Base-by-base conservation (phyloP, 37 sponge, comb jelly and placozoan species). In the Lycopodina hypogea region DNA sequence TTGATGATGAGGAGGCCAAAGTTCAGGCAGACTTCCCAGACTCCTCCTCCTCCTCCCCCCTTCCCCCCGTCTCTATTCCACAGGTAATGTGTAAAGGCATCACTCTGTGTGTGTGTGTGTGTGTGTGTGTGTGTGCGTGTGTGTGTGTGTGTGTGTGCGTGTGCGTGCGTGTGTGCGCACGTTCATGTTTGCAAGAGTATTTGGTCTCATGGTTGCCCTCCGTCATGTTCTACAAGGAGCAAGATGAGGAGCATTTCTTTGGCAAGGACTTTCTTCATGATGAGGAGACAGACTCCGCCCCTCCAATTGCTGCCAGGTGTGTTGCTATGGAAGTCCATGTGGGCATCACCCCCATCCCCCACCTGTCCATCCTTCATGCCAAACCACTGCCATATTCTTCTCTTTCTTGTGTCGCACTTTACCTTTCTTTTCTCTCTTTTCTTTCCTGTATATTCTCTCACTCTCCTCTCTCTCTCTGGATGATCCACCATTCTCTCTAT, bases 211-310 rank as follows among this genome's bases (percentile, higher is more conserved):
- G 18, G 24, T 60, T 60, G 26, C 61, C 61, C 24, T 28, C 24
- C 61, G 7, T 59, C n/a, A 17, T 59, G 28, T 59, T 9, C 30
- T 65, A 2, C 2, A 28, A 73, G 74, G 74, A 51, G 56, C 30
- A 55, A 73, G 56, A 55, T 2, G 74, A 73, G 15, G 74, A 73
- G 21, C 29, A 73, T 42, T 77, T 77, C 77, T 48, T 77, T 77
- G 77, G 38, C 45, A 23, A 36, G 28, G 77, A 39, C 0, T 15
- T 57, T 12, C 6, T 12, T 42, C 24, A 36, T 39, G 40, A 69
- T 40, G 65, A 41, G 42, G 42, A 77, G 26, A 77, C 77, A 3
- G 77, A 77, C n/a, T 77, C 64, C 42, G 77, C 64, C 15, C 40
- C 50, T 23, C n/a, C n/a, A n/a, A n/a, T n/a, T n/a, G 32, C 40